phyloP scores from a whole-genome alignment of 2,797 vertebrate species.

The Danio kyathit region DNA sequence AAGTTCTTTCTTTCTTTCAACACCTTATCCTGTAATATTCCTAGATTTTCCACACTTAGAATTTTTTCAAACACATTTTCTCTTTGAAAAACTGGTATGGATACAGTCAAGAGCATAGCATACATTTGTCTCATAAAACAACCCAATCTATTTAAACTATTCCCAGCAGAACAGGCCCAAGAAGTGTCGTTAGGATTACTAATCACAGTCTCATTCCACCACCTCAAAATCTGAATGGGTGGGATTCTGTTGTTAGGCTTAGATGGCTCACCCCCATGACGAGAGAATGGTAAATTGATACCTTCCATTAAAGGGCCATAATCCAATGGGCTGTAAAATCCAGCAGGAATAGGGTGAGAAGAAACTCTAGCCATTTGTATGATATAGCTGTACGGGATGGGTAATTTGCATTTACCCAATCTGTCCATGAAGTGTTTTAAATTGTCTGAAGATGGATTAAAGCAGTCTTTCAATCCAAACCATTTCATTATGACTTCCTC shows the following conservation, averaged over 20 bases:
- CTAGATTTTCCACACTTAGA: neutral
- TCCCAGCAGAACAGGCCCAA: too few relatives aligned
- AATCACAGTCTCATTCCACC: too few relatives aligned
- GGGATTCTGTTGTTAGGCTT: too few relatives aligned
- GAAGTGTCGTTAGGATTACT: too few relatives aligned
- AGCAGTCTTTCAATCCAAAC: conserved; percentile 6
- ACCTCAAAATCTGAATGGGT: too few relatives aligned
- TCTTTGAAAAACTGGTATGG: too few relatives aligned
- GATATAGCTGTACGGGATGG: conserved; percentile 24
- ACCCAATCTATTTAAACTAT: too few relatives aligned
- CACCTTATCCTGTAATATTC: conserved; percentile 11
- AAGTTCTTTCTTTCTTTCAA: conserved; percentile 19
- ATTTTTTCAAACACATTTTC: conserved; percentile 9
- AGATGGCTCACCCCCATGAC: too few relatives aligned
- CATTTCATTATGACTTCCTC: conserved; percentile 32
- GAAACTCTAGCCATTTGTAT: conserved; percentile 16
- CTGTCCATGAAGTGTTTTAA: conserved; percentile 4
- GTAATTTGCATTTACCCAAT: too few relatives aligned
- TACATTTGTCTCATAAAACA: too few relatives aligned
- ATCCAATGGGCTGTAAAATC: conserved; percentile 31
- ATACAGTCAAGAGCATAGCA: too few relatives aligned
- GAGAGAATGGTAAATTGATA: conserved; percentile 15
- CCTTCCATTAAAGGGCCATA: conserved; percentile 34
- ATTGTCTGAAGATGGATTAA: neutral
- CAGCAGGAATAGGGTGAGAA: conserved; percentile 22